Base-by-base conservation (phyloP, 2,113 vertebrate species). In the Mystacornis crossleyi region DNA sequence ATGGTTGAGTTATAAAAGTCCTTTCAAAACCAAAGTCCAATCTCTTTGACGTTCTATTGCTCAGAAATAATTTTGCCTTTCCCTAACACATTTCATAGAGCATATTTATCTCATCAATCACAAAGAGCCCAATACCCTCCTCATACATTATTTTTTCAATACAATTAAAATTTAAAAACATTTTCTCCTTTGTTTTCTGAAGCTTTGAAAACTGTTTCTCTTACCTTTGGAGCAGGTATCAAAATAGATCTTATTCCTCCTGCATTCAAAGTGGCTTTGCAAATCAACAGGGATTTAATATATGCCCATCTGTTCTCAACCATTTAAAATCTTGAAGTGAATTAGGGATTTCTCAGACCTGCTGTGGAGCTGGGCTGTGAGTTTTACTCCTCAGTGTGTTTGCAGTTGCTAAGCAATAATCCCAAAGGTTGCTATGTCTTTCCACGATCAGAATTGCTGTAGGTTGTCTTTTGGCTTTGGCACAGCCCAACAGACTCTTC, bases 401-500 rank as follows among this genome's bases (percentile, higher is more conserved):
- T 89, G 88, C 86, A 60, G 97, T 98, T 98, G 98, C 98, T 98
- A 98, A 96, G 98, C 95, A 97, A 97, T 97, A 93, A 93, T 92
- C 91, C 95, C 95, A 89, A 95, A 88, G 96, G 90, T 94, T 96
- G 80, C 89, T 96, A 81, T 91, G 92, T 90, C 89, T 93, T 67
- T 83, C 89, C 79, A 67, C 71, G 0, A 89, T 86, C 81, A 89
- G 75, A 96, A 95, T 73, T 79, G 67, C 95, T 92, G 87, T 90
- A 96, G 79, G 95, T 73, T 95, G 77, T 92, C 81, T 97, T 92
- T 88, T 85, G 75, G 94, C 89, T 94, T 85, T 86, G 95, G 91
- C 84, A 83, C 79, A 95, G 93, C 67, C 95, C 86, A 90, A 53
- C 83, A 92, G 91, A 88, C 38, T 85, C 88, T 96, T 95, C 90